Evolutionary conservation across 2,797 vertebrate genomes (phyloP), one percentile per base, ranked within the genome.

Genomic region (Neosilurus hyrtlii): DNA sequence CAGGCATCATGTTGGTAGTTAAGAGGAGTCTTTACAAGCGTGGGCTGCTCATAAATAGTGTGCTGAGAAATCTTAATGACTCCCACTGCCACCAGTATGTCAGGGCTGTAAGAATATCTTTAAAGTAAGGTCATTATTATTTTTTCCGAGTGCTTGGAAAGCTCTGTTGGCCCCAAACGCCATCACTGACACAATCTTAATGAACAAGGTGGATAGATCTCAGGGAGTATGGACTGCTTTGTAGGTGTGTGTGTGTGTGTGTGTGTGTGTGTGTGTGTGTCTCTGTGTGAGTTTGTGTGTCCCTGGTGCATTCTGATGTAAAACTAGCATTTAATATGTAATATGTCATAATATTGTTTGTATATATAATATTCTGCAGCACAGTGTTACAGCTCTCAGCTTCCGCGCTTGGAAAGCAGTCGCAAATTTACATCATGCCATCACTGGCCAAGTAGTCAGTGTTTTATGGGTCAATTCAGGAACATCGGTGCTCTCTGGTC

Each of bases 71-170:
- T 85, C 85, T 88, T 92, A 92, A 94, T 90, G 92, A 94, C 91
- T 92, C 93, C 91, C 91, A 84, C 90, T 90, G 91, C 91, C 91
- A 87, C 87, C 20, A 86, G 84, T 80, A 82, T 83, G 72, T 88
- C 49, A 89, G 85, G 87, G 56, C 88, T 83, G 73, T 83, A 88
- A 91, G 83, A 91, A 90, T 83, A 85, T 81, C 84, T 86, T 87
- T 86, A 89, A 92, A 92, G 85, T 88, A 89, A 91, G 89, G 90
- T 90, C 87, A 89, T 93, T 90, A 92, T 94, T 91, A 92, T 93
- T 92, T 92, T 82, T 89, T 91, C 91, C 80, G 89, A 91, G 91
- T 89, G 88, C 87, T 88, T 85, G 30, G 84, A 87, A 87, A 86
- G 88, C 89, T 89, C 87, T 54, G 85, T 83, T 79, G 85, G 90